phyloP scores from a whole-genome alignment of 30 jellyfish, hydroid and myxozoan species.

The Aurelia aurita region DNA sequence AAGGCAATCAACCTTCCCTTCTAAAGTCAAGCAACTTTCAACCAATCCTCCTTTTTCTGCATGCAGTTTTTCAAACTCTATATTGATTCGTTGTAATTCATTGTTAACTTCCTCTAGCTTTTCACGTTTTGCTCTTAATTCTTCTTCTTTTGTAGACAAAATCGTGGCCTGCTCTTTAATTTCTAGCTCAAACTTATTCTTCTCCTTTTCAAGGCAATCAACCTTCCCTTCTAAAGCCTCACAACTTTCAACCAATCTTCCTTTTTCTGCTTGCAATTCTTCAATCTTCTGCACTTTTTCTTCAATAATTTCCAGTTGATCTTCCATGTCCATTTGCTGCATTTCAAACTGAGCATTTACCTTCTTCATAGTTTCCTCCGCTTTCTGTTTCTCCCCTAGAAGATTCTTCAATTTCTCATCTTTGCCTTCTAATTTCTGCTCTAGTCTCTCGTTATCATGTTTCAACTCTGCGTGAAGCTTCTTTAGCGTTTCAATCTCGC shows the following conservation, averaged over 20 bases:
- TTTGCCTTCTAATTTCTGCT: background rate
- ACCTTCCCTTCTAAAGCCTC: too few species aligned
- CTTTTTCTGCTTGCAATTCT: slow-evolving; percentile 16
- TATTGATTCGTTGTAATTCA: too few species aligned
- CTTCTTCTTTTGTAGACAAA: too few species aligned
- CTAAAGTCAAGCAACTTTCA: background rate
- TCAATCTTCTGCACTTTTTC: slow-evolving; percentile 32
- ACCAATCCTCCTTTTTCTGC: background rate
- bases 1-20: too few species aligned
- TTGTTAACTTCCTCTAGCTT: too few species aligned
- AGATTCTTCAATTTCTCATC: background rate
- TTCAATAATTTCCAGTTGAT: slow-evolving; percentile 9
- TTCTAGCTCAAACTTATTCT: too few species aligned
- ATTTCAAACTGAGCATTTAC: slow-evolving; percentile 26
- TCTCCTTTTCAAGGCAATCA: too few species aligned
- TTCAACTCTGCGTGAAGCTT: slow-evolving; percentile 8
- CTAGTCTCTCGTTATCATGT: background rate
- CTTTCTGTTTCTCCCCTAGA: slow-evolving; percentile 6
- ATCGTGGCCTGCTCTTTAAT: too few species aligned
- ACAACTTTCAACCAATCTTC: background rate
- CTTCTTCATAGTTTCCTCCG: background rate
- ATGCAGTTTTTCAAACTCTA: too few species aligned
- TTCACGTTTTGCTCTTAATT: too few species aligned
- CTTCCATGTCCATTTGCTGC: slow-evolving; percentile 43
- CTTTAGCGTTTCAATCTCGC: slow-evolving; percentile 36